Evolutionary conservation across 2,113 vertebrate genomes (phyloP).

Genomic region (Coracopsis vasa): DNA sequence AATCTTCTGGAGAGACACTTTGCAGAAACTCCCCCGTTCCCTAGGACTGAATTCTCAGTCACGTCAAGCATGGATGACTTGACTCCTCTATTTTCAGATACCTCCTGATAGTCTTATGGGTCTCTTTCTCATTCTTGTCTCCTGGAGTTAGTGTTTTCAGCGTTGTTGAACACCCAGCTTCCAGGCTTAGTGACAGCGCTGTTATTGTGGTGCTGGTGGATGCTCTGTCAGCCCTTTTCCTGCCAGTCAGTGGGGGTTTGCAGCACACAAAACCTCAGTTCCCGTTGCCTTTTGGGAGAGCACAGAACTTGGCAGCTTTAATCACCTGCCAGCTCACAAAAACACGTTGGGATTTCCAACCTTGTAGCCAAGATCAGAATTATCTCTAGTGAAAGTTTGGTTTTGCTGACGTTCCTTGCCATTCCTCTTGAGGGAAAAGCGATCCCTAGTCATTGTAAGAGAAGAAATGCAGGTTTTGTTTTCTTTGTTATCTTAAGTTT

Average conservation of each 20-base stretch:
- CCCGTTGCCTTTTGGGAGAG: fast-evolving
- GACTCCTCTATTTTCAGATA: background rate
- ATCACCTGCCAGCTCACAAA: conserved; percentile 27
- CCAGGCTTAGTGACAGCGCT: background rate
- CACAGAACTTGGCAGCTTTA: background rate
- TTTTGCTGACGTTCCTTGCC: background rate
- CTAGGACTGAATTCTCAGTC: background rate
- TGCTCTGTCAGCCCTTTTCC: background rate
- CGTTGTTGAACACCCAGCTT: background rate
- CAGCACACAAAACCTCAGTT: background rate
- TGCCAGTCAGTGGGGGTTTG: background rate
- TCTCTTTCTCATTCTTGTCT: background rate
- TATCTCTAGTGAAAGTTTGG: background rate
- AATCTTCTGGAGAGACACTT: background rate
- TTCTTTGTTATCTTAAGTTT: background rate
- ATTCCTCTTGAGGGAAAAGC: background rate
- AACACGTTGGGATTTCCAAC: background rate
- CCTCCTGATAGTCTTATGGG: background rate
- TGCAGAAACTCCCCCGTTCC: background rate
- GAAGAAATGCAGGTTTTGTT: background rate
- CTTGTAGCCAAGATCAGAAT: background rate
- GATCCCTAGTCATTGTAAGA: background rate
- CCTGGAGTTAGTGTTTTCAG: background rate
- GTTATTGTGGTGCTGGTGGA: background rate
- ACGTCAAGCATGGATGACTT: background rate